Base-by-base conservation (phyloP, 2,113 vertebrate species). In the Scomber scombrus region DNA sequence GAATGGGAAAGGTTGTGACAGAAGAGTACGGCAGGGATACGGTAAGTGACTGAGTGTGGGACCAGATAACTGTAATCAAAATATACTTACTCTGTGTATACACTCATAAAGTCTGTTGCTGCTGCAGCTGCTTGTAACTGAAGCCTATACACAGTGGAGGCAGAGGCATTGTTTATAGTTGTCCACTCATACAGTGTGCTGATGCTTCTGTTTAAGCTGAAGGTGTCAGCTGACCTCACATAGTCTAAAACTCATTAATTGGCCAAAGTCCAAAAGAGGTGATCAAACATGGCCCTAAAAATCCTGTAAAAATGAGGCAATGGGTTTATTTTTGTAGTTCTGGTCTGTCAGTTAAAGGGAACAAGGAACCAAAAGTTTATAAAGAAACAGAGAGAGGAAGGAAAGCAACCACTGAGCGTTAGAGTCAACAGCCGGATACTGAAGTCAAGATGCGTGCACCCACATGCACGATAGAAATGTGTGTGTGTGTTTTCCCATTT, bases 81-180 rank as follows among this genome's bases (percentile, higher is more conserved):
- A 34, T 34, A 40, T 31, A 21, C 51, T 50, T 29, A 31, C 3
- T 21, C 45, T 29, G 31, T 64, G 47, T 3, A 4, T 15, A 19
- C 46, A 52, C 45, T 9, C 19, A 40, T n/a, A 29, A 11, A 46
- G 19, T 45, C 47, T 62, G 45, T 31, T 46, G 51, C 51, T 40
- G 57, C 54, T 72, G 47, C 29, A 54, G 73, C 47, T 31, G 58
- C 29, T 13, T 60, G 52, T 23, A 47, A 57, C 18, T 45, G 71
- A 26, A 26, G 23, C 23, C 23, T 26, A 26, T 26, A 65, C 23
- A 66, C 18, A 68, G 18, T 5, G 1, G 29, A 50, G 47, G 67
- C 49, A 19, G 45, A 64, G 2, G 12, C 14, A 15, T 49, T 40
- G 31, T 40, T 29, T 29, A 19, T 21, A 31, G 46, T 67, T 45